A percentile compares a stretch with the other conserved stretches of the same genome.
Evolutionary conservation across 2,113 vertebrate genomes (phyloP).

Genomic region (Chroicocephalus ridibundus): DNA sequence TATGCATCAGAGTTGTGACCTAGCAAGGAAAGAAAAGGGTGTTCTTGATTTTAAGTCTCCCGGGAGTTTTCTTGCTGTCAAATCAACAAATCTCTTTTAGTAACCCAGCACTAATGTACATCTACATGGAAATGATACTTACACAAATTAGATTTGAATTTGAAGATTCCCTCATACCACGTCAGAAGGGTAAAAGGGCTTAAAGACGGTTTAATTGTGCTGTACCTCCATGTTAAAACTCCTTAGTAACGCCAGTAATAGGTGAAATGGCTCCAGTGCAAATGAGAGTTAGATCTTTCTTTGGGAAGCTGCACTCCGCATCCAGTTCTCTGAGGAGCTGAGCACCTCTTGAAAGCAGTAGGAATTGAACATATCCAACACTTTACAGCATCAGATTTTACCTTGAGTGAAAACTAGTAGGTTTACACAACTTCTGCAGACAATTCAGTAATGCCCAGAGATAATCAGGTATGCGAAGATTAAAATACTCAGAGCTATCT

Average conservation of each 20-base stretch:
- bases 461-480: not conserved
- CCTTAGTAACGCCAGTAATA: not conserved
- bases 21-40: not conserved
- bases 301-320: not conserved
- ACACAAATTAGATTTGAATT: not conserved
- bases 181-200: not conserved
- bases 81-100: not conserved
- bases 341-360: not conserved
- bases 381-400: not conserved
- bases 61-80: not conserved
- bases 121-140: not conserved
- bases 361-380: not conserved
- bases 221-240: not conserved
- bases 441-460: not conserved
- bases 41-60: not conserved
- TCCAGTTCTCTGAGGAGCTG: not conserved
- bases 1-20: not conserved
- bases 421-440: not conserved
- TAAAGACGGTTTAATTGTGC: not conserved
- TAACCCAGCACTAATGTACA: not conserved
- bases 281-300: not conserved
- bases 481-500: slow-evolving; percentile 28
- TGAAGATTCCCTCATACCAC: not conserved
- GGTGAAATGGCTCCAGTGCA: not conserved
- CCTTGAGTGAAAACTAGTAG: not conserved